Percentiles rank a stretch among this genome's conserved stretches.
Conservation (phyloP, 1,140 invertebrate species). For the Eriosoma lanigerum region DNA sequence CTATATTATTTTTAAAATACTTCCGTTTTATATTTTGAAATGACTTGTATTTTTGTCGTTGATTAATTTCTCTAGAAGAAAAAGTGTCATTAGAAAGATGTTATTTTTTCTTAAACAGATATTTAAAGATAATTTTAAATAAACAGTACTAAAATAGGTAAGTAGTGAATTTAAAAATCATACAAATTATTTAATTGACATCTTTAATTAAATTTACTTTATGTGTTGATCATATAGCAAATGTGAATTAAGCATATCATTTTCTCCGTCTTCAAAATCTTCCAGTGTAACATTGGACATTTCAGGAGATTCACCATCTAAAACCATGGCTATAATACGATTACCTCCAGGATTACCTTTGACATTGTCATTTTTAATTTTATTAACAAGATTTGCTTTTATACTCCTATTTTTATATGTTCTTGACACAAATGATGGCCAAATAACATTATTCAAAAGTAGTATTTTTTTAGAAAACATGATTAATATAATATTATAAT, state of each 20-base stretch:
- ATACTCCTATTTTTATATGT: neutral
- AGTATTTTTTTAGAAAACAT: neutral
- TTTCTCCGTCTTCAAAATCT: conserved; percentile 21
- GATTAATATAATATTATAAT: neutral
- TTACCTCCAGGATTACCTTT: conserved; percentile 34
- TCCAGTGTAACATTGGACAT: neutral
- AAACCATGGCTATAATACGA: conserved; percentile 1
- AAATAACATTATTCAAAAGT: neutral
- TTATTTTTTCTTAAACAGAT: too few relatives aligned
- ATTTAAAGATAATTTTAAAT: too few relatives aligned
- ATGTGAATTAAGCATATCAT: conserved; percentile 26
- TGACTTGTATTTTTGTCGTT: conserved; percentile 12
- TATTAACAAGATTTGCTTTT: neutral
- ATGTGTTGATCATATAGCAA: conserved; percentile 36
- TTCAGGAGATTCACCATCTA: conserved; percentile 18
- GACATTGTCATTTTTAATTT: neutral
- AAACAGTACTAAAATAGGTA: too few relatives aligned
- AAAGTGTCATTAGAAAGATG: too few relatives aligned
- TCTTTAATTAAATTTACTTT: neutral
- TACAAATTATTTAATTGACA: too few relatives aligned
- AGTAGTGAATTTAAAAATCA: too few relatives aligned
- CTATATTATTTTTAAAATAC: conserved; percentile 54
- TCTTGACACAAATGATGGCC: neutral
- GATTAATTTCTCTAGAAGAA: conserved; percentile 17
- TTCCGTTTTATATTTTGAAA: conserved; percentile 53